Conservation (phyloP, 1,140 invertebrate species). For the Hyles euphorbiae region DNA sequence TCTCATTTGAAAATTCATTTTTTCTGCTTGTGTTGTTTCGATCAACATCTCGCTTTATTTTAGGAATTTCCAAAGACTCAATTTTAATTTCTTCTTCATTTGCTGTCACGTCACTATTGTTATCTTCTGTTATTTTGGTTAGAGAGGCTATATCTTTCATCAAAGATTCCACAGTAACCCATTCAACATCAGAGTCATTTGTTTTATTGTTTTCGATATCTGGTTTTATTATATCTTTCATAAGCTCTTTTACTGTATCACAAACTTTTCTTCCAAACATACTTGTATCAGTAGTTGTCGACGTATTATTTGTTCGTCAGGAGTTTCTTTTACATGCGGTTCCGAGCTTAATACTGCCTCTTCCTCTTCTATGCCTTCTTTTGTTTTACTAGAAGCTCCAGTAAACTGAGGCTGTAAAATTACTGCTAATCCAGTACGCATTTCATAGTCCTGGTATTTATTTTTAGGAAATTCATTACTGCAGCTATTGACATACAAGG, state of each 20-base stretch:
- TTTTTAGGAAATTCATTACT: no score
- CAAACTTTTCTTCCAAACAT: constrained; percentile 13
- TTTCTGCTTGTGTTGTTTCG: not conserved
- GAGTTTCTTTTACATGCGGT: no score
- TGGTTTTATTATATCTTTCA: constrained; percentile 20
- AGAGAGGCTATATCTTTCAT: constrained; percentile 13
- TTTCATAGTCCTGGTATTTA: no score
- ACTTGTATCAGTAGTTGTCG: not conserved
- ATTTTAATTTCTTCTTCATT: constrained; percentile 15
- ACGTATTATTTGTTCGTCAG: not conserved
- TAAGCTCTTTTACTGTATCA: constrained; percentile 17
- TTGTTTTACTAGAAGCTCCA: no score
- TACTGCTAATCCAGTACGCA: no score
- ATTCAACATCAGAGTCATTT: constrained; percentile 11
- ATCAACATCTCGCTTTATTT: not conserved
- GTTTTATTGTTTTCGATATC: constrained; percentile 3
- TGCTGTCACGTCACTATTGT: constrained; percentile 10
- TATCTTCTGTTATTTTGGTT: not conserved
- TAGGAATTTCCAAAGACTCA: constrained; percentile 3
- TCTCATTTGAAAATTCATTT: not conserved
- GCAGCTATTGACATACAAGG: no score
- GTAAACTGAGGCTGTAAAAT: no score
- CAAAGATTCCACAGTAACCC: constrained; percentile 14
- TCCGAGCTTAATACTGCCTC: no score
- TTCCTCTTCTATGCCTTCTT: no score